Evolutionary conservation across 2,113 vertebrate species (phyloP), one percentile per base, ranked within the genome.

Genomic region (Aramus guarauna): DNA sequence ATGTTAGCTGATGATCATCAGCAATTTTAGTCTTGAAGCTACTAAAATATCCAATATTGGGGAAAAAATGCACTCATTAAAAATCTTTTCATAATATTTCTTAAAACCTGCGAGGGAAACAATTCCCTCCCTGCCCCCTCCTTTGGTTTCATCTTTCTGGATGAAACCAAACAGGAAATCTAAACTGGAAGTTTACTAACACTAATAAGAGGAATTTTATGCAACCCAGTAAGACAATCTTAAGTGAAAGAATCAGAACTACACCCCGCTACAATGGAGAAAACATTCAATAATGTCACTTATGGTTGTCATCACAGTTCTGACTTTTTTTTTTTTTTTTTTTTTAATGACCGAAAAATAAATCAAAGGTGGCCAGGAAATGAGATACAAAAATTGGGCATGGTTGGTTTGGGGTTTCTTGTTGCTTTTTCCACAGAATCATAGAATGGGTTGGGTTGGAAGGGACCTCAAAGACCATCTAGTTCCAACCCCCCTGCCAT

Each of bases 371-470:
- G 12, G 4, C 3, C 6, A 32, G 23, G 20, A 82, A 81, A 37
- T 37, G 5, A 71, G 26, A 26, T 27, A 48, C 1, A 73, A 78
- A 84, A 85, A 43, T 2, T 27, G 7, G 2, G 6, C 14, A 74
- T 19, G 7, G 5, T 16, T 56, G 5, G 1, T 60, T 68, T 47
- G 2, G 30, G 5, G 3, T 0, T 8, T 30, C 73, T 47, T 37
- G 9, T 20, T 13, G 4, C 2, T 1, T 30, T 52, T 23, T 34
- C 47, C 52, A 29, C 52, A 53, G 52, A 52, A 53, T 53, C 27
- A 53, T 16, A 53, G 27, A 52, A 52, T 52, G 24, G 50, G 26
- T 52, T 52, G 50, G 50, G 52, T 53, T 15, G 15, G 14, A 53
- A 53, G 52, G 26, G 52, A 53, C 26, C 52, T 53, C 15, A 26